A percentile compares a stretch with the other conserved stretches of the same genome.
phyloP scores from a whole-genome alignment of 1,140 invertebrate genomes.

The Palaemon carinicauda region DNA sequence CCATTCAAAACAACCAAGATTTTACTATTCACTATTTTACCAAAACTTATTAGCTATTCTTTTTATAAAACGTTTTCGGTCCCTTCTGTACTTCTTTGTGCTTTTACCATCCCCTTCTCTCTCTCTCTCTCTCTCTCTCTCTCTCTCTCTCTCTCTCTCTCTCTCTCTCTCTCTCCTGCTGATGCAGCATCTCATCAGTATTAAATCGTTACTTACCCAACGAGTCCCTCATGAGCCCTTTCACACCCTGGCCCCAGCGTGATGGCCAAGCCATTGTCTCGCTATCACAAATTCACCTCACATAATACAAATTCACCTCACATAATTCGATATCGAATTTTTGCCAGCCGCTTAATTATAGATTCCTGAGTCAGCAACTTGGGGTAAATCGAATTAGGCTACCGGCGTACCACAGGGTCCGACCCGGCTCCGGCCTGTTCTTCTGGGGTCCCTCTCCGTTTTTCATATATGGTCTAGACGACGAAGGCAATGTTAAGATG shows the following conservation, averaged over 20 bases:
- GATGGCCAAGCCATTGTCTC: slow-evolving; percentile 42
- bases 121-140: background rate
- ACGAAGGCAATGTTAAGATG: no score
- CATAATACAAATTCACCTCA: slow-evolving; percentile 39
- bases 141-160: background rate
- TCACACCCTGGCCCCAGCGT: slow-evolving; percentile 34
- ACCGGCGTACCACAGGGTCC: slow-evolving; percentile 25
- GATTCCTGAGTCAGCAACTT: slow-evolving; percentile 53
- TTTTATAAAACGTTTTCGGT: background rate
- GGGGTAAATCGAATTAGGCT: slow-evolving; percentile 53
- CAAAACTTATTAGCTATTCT: background rate
- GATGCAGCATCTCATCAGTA: slow-evolving; percentile 36
- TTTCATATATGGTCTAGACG: no score
- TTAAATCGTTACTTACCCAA: slow-evolving; percentile 49
- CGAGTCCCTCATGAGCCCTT: slow-evolving; percentile 45
- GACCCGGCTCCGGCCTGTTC: background rate
- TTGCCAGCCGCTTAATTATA: slow-evolving; percentile 50
- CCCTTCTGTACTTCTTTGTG: no score
- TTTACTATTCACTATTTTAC: background rate
- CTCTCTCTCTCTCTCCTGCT: background rate
- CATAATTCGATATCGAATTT: slow-evolving; percentile 56
- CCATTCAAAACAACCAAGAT: no score
- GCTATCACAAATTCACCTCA: slow-evolving; percentile 54
- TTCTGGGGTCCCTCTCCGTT: background rate
- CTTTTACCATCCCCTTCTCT: background rate